Evolutionary conservation across 2,113 vertebrate species (phyloP).

Genomic region (Chamaea fasciata): DNA sequence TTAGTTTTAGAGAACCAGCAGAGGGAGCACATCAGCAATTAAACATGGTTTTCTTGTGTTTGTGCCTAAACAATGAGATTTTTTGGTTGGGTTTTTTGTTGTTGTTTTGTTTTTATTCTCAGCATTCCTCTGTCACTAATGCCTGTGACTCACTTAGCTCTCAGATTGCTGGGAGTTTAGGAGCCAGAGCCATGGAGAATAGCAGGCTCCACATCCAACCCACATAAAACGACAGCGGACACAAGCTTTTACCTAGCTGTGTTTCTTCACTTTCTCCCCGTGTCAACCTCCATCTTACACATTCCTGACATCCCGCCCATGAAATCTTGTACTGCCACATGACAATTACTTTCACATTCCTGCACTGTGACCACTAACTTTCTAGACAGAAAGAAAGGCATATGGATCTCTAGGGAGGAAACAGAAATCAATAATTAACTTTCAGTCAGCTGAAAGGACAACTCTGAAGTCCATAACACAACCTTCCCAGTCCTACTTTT

Average conservation of each 20-base stretch:
- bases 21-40: conserved; percentile 65
- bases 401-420: background rate
- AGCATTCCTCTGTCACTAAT: conserved; percentile 29
- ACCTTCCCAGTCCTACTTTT: background rate
- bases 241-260: background rate
- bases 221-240: background rate
- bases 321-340: background rate
- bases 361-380: background rate
- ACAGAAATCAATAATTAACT: conserved; percentile 47
- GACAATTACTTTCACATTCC: background rate
- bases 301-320: background rate
- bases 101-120: conserved; percentile 42
- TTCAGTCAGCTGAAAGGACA: background rate
- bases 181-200: background rate
- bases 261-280: background rate
- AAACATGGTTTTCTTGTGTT: conserved; percentile 27
- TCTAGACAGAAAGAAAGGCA: background rate
- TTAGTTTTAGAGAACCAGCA: conserved; percentile 38
- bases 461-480: conserved; percentile 12
- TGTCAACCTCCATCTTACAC: background rate
- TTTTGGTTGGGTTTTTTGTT: conserved; percentile 3
- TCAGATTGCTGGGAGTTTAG: background rate
- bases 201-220: background rate
- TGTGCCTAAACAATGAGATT: conserved; percentile 43
- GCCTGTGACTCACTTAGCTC: conserved; percentile 29